Base-by-base conservation (phyloP, 2,797 vertebrate species). In the Cryptoblepharus egeriae region DNA sequence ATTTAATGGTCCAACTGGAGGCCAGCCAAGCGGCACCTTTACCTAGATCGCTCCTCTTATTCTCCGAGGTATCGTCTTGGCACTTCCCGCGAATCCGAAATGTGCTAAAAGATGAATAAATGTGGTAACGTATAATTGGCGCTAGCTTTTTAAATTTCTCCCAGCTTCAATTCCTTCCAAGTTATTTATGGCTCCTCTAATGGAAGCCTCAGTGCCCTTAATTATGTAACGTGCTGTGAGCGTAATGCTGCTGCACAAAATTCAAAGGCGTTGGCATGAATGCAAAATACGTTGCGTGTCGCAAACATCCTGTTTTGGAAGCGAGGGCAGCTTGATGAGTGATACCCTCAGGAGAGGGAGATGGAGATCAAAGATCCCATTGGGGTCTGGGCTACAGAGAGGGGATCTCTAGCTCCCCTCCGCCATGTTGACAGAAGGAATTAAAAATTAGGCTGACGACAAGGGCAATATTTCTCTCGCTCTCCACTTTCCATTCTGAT, bases 151-250 rank as follows among this genome's bases (percentile, higher is more conserved):
- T 85, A 83, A 84, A 87, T 85, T 57, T 81, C 69, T 88, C 70
- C 83, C 39, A 65, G 61, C 69, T 78, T 60, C 52, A 18, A 65
- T 72, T 73, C 68, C 1, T 49, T 80, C 60, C 73, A 82, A 45
- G n/a, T 89, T 91, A 84, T 88, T 92, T 92, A 82, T 0, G 11
- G 70, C 24, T 79, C 82, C 74, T 89, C 85, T 89, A 89, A 91
- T 81, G 86, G 58, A 74, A 91, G 82, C 22, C 72, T 83, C n/a
- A 24, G 58, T 90, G 85, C 83, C 91, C 86, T 89, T 93, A 81
- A 80, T 93, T 95, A 79, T 89, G 57, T 91, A 93, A 94, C 83
- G 70, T 1, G 78, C 86, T 88, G 85, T 80, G n/a, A 83, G 37
- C 85, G 89, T 93, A 83, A 82, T 78, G 39, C 32, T 85, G 74